Conservation (phyloP, 2,888 invertebrate species). For the Callinectes sapidus region DNA sequence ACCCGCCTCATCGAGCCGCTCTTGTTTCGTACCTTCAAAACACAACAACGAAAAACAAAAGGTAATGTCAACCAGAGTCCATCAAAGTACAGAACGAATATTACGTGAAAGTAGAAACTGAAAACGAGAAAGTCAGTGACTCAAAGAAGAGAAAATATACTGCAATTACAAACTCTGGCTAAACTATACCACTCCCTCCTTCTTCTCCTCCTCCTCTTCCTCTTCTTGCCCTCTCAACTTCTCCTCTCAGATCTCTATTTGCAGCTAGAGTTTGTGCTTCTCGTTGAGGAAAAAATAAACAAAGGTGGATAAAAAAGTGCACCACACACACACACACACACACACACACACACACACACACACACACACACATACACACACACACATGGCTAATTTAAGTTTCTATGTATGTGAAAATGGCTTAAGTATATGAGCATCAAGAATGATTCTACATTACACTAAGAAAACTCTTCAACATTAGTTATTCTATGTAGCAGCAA, state of each 20-base stretch:
- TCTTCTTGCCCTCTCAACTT: neutral
- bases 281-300: too few relatives aligned
- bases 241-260: neutral
- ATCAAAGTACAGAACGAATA: neutral
- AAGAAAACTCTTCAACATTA: too few relatives aligned
- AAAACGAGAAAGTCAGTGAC: neutral
- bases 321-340: constrained; percentile 5
- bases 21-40: too few relatives aligned
- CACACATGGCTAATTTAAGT: too few relatives aligned
- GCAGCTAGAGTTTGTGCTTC: too few relatives aligned
- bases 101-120: neutral
- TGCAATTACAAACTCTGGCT: neutral
- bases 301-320: too few relatives aligned
- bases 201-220: neutral
- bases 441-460: too few relatives aligned
- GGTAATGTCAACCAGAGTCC: neutral
- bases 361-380: constrained; percentile 29
- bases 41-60: too few relatives aligned
- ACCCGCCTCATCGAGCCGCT: too few relatives aligned
- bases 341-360: constrained; percentile 22
- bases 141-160: neutral
- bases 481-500: too few relatives aligned
- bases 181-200: neutral
- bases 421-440: too few relatives aligned
- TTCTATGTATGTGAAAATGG: too few relatives aligned